Evolutionary conservation across 2,888 invertebrate species (phyloP).

Genomic region (Dasysyrphus tricinctus): DNA sequence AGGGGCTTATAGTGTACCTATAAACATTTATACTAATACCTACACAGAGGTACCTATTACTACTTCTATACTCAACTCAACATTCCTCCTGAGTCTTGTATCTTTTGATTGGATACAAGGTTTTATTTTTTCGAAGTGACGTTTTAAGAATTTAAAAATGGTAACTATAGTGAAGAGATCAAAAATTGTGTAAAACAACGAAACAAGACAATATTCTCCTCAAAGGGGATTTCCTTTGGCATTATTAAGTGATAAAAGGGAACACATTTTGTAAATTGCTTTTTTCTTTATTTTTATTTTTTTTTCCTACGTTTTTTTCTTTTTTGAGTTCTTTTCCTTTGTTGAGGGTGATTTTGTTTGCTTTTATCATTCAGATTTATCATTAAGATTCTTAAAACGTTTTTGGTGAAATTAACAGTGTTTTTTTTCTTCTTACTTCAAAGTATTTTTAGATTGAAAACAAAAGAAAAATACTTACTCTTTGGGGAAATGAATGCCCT

Average conservation of each 20-base stretch:
- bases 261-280: background rate
- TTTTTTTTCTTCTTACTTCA: background rate
- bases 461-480: background rate
- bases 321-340: background rate
- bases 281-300: background rate
- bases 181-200: slow-evolving; percentile 44
- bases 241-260: slow-evolving; percentile 47
- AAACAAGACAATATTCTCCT: slow-evolving; percentile 15
- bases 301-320: background rate
- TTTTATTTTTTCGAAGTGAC: slow-evolving; percentile 3
- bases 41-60: background rate
- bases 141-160: slow-evolving; percentile 38
- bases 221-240: background rate
- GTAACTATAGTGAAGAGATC: slow-evolving; percentile 9
- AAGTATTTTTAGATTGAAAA: background rate
- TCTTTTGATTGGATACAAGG: slow-evolving; percentile 6
- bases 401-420: background rate
- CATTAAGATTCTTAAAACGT: background rate
- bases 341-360: background rate
- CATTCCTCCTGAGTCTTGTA: background rate
- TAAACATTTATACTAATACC: background rate
- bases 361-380: background rate
- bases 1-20: slow-evolving; percentile 20
- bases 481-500: background rate
- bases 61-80: background rate